Percentiles rank a stretch among this genome's conserved stretches.
phyloP scores from a whole-genome alignment of 53 echinoderm and acorn worm species.

The Echinarachnius parma region DNA sequence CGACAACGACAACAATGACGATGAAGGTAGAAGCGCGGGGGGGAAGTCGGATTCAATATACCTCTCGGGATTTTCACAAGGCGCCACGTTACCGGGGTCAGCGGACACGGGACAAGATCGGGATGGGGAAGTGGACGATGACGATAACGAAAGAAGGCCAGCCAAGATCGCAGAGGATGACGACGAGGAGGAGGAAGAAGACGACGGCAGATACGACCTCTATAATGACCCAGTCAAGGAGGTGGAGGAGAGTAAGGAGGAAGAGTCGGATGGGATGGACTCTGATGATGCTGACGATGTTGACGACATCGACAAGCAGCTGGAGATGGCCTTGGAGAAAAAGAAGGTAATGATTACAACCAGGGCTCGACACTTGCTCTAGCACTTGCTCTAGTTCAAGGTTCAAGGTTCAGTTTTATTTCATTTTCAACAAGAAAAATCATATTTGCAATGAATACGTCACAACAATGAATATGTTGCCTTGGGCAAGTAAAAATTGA shows the following conservation, averaged over 20 bases:
- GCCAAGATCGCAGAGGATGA: constrained; percentile 20
- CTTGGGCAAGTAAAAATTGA: no score
- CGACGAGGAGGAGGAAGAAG: constrained; percentile 36
- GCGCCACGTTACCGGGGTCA: constrained; percentile 1
- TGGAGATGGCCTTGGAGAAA: constrained; percentile 74
- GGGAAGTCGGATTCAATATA: neutral
- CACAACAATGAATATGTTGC: no score
- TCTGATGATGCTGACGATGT: constrained; percentile 58
- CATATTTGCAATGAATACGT: no score
- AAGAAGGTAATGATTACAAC: constrained; percentile 93
- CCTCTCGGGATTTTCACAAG: constrained; percentile 11
- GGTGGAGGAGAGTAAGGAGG: constrained; percentile 18
- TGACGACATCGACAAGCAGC: constrained; percentile 67
- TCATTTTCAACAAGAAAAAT: no score
- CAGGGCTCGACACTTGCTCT: no score
- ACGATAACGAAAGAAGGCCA: neutral
- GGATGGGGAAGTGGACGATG: neutral
- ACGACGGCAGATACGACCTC: constrained; percentile 35
- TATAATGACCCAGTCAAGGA: constrained; percentile 30
- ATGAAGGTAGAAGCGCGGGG: constrained; percentile 2
- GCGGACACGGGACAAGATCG: no score
- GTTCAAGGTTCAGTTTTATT: no score
- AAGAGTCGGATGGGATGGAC: constrained; percentile 47
- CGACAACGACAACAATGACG: constrained; percentile 43
- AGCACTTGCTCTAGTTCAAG: no score